Percentiles rank a stretch among this genome's conserved stretches.
Evolutionary conservation across 2,888 invertebrate species (phyloP).

Genomic region (Troides oblongomaculatus): DNA sequence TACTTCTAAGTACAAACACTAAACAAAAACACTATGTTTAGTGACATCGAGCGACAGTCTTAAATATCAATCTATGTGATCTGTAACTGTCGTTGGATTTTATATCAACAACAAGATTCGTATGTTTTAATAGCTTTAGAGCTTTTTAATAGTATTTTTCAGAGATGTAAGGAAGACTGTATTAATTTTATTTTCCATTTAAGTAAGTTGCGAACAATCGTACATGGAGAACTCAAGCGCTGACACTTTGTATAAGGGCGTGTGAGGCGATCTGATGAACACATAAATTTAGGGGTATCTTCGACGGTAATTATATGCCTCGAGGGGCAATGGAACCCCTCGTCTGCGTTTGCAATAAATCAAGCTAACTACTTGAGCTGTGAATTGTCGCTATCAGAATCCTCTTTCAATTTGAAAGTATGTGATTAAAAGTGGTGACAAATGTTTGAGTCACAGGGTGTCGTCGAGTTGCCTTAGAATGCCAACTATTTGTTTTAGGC

Average conservation of each 20-base stretch:
- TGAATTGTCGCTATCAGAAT: constrained; percentile 47
- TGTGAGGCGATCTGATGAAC: constrained; percentile 34
- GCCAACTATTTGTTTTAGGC: constrained; percentile 21
- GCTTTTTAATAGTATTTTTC: too few species aligned
- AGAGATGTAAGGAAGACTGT: too few species aligned
- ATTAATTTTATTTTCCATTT: neutral
- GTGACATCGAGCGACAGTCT: too few species aligned
- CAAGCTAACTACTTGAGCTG: constrained; percentile 55
- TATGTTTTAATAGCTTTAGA: too few species aligned
- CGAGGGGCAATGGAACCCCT: constrained; percentile 49
- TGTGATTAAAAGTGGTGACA: constrained; percentile 14
- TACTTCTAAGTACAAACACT: too few species aligned
- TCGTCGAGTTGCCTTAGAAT: constrained; percentile 16
- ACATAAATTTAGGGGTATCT: constrained; percentile 34
- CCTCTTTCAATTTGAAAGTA: constrained; percentile 32
- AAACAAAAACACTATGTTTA: too few species aligned
- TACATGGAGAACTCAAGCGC: constrained; percentile 28
- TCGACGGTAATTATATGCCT: constrained; percentile 55
- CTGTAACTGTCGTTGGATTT: too few species aligned
- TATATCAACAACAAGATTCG: too few species aligned
- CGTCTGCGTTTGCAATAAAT: constrained; percentile 53
- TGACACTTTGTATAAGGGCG: constrained; percentile 30
- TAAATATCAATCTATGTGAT: neutral
- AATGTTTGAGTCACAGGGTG: constrained; percentile 8
- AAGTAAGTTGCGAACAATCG: neutral